A percentile compares a stretch with the other conserved stretches of the same genome.
These are phyloP conservation scores for Clanis bilineata DNA, from an alignment of 2,888 invertebrate species.

Conservation along the genomic window DNA sequence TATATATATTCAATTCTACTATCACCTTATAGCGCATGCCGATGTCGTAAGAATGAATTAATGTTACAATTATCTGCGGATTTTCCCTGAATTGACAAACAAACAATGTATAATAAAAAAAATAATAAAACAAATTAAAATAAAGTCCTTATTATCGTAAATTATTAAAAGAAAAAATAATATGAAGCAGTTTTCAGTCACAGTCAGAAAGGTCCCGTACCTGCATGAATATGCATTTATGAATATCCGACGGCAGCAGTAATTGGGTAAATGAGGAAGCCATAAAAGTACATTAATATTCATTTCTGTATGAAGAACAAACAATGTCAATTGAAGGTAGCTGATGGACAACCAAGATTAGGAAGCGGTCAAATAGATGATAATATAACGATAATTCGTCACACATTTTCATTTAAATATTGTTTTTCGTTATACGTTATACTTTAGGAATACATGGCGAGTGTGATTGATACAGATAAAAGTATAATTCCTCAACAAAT, in stretches of 20 bases:
- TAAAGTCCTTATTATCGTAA: neutral
- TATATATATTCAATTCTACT: neutral
- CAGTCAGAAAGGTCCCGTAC: slow-evolving; percentile 21
- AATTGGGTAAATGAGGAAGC: slow-evolving; percentile 47
- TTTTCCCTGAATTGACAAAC: too few relatives aligned
- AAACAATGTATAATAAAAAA: too few relatives aligned
- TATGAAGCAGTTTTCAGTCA: neutral
- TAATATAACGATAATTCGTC: too few relatives aligned
- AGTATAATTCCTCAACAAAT: too few relatives aligned
- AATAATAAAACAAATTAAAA: neutral
- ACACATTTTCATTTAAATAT: neutral
- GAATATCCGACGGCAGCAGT: slow-evolving; percentile 25
- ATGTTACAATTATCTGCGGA: too few relatives aligned
- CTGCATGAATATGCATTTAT: slow-evolving; percentile 23
- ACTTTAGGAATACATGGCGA: too few relatives aligned
- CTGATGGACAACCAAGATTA: neutral
- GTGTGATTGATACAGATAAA: too few relatives aligned
- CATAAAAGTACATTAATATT: slow-evolving; percentile 38
- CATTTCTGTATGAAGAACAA: slow-evolving; percentile 21
- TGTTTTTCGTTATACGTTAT: too few relatives aligned
- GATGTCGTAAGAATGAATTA: too few relatives aligned
- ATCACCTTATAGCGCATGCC: too few relatives aligned
- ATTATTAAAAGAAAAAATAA: neutral
- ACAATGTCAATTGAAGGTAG: slow-evolving; percentile 15
- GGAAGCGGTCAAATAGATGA: too few relatives aligned